phyloP scores from a whole-genome alignment of 2,888 invertebrate genomes.

The Cryptocephalus primarius region DNA sequence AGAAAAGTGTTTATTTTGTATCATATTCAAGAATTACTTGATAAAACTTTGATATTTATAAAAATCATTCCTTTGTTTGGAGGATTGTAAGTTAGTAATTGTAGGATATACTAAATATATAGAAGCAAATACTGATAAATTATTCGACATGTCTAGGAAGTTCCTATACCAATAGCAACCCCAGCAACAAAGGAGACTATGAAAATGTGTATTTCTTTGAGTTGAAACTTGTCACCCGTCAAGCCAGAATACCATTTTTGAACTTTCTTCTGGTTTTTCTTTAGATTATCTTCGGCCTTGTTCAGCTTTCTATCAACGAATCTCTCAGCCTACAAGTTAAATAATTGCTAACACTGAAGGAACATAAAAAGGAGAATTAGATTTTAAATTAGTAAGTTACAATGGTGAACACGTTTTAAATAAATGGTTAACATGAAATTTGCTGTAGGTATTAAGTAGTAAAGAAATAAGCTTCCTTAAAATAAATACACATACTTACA shows the following conservation, averaged over 20 bases:
- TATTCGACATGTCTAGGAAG: constrained; percentile 20
- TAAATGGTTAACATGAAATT: too few relatives aligned
- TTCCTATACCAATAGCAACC: constrained; percentile 56
- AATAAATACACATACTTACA: constrained; percentile 1
- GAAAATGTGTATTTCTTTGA: constrained; percentile 71
- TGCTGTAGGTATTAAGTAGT: too few relatives aligned
- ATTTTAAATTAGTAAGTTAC: too few relatives aligned
- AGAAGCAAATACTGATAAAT: too few relatives aligned
- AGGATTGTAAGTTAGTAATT: too few relatives aligned
- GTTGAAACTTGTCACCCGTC: constrained; percentile 49
- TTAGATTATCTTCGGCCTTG: constrained; percentile 64
- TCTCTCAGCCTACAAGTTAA: constrained; percentile 54
- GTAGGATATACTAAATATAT: too few relatives aligned
- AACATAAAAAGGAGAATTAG: too few relatives aligned
- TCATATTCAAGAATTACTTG: too few relatives aligned
- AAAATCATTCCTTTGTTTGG: too few relatives aligned
- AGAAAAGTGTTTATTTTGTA: too few relatives aligned
- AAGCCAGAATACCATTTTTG: constrained; percentile 66
- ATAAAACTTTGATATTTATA: too few relatives aligned
- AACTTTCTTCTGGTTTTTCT: constrained; percentile 58
- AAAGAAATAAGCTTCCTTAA: not conserved
- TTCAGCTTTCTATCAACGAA: constrained; percentile 73
- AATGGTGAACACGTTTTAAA: too few relatives aligned
- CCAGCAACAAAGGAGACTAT: constrained; percentile 71
- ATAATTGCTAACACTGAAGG: not conserved